Conservation (phyloP, 1,140 invertebrate species). For the Pantala flavescens region DNA sequence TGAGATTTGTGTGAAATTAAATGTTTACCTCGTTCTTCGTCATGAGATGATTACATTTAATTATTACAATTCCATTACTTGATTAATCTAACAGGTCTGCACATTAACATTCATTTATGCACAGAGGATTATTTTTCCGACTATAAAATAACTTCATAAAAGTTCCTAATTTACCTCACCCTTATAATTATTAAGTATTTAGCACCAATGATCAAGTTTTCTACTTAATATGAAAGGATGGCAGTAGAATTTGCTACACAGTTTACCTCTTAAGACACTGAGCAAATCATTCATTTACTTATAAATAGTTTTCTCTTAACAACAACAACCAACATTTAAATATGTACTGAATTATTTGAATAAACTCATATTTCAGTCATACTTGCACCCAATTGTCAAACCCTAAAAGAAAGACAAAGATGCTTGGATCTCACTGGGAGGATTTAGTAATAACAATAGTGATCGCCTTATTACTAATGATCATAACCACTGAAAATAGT, state of each 20-base stretch:
- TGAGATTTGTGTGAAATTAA: no score
- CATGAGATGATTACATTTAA: no score
- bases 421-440: background rate
- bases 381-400: background rate
- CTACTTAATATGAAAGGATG: background rate
- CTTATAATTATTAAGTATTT: background rate
- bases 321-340: background rate
- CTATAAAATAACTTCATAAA: no score
- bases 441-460: background rate
- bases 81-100: no score
- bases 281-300: background rate
- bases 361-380: background rate
- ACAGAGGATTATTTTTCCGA: no score
- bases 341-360: background rate
- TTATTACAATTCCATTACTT: no score
- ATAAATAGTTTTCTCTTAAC: background rate
- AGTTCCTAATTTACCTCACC: no score
- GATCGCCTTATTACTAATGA: no score
- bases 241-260: background rate
- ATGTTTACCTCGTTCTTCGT: no score
- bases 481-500: no score
- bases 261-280: background rate
- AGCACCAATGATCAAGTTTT: background rate
- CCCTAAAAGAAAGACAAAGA: background rate
- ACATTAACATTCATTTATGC: no score